Evolutionary conservation across 2,797 vertebrate species (phyloP), one percentile per base, ranked within the genome.

Genomic region (Ctenopoma multispine): DNA sequence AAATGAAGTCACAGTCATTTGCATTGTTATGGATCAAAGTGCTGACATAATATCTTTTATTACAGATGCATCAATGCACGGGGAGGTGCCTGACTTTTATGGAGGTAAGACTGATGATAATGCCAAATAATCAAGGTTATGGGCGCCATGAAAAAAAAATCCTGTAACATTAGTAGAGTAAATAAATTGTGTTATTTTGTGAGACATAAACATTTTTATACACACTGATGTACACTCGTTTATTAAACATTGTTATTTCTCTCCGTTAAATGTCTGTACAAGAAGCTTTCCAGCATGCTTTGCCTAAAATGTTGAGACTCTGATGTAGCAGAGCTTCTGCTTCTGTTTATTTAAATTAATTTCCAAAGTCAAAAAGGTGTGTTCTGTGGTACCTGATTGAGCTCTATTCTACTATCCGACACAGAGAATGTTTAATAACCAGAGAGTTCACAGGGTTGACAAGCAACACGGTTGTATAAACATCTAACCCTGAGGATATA

Each of bases 41-140:
- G 41, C 15, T 85, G n/a, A 83, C 31, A 29, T 34, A 0, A 40
- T 68, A 53, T 84, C 7, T 23, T 74, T 43, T 83, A 1, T 85
- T 88, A 21, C 88, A 93, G 92, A 67, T 81, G 77, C 85, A 72
- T 87, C 82, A 12, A 12, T 71, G 49, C 78, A 63, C 5, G 63
- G 54, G 57, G 84, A 80, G 21, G 44, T 62, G 10, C 63, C 75
- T 46, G 82, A 88, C 75, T 87, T 90, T 79, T 88, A 86, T 46
- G 49, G 64, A 92, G 92, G 93, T 93, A 89, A 88, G 86, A 56
- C 12, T 54, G 0, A 63, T 55, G 46, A 8, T 48, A 21, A 17
- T 63, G 21, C 46, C 10, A 14, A 41, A 53, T 54, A 23, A 29
- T 49, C 0, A 23, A 48, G 7, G 3, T 56, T 44, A 24, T 12